Conservation (phyloP, 2,888 invertebrate genomes). For the Palloptera scutellata region DNA sequence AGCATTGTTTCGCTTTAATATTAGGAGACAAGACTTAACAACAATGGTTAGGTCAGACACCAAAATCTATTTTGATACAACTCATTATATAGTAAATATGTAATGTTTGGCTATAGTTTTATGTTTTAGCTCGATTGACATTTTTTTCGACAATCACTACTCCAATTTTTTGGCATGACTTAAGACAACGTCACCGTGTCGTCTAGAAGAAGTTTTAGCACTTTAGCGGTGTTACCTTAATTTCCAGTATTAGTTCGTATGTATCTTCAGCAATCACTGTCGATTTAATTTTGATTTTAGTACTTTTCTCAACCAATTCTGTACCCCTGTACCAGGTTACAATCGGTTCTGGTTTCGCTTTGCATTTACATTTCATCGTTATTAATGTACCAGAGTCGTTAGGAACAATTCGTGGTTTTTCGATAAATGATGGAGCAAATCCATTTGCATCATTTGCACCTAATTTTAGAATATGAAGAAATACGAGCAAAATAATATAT, state of each 20-base stretch:
- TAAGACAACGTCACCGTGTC: no score
- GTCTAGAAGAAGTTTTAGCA: no score
- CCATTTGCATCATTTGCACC: constrained; percentile 89
- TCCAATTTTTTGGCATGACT: no score
- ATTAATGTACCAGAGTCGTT: constrained; percentile 97
- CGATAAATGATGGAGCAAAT: constrained; percentile 95
- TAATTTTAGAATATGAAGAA: constrained; percentile 63
- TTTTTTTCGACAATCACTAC: no score
- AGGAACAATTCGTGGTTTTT: constrained; percentile 98
- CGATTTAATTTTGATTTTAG: constrained; percentile 83
- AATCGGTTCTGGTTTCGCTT: constrained; percentile 92
- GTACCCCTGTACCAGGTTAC: constrained; percentile 96
- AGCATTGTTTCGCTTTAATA: no score
- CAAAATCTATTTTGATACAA: no score
- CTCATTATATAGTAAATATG: no score
- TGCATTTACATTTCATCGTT: constrained; percentile 95
- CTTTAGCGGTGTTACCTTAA: constrained; percentile 70
- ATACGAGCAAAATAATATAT: not conserved
- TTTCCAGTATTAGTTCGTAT: constrained; percentile 83
- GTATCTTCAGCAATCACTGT: constrained; percentile 82
- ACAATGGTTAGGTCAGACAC: no score
- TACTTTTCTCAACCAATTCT: constrained; percentile 82
- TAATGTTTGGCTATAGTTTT: no score
- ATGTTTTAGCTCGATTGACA: no score
- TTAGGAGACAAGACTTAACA: no score